Percentiles rank a stretch among this genome's conserved stretches.
These are phyloP conservation scores for Cettia cetti DNA, from an alignment of 2,113 vertebrate species.

Conservation along the genomic window DNA sequence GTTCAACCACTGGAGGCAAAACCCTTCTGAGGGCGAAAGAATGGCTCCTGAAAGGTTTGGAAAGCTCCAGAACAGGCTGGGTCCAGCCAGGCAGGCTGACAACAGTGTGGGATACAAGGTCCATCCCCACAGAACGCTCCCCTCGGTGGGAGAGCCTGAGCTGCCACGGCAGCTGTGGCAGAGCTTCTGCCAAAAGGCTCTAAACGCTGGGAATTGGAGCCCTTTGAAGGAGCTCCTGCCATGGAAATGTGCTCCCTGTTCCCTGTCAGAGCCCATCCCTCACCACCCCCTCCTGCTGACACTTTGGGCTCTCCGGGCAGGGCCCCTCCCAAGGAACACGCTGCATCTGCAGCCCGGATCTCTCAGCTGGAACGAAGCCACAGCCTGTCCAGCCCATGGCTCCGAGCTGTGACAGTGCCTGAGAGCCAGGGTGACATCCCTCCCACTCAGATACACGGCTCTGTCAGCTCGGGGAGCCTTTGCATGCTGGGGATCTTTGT, in stretches of 20 bases:
- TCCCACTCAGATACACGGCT: neutral
- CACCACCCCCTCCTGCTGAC: neutral
- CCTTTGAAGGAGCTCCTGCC: neutral
- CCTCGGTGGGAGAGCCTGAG: neutral
- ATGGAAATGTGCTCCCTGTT: neutral
- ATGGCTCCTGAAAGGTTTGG: neutral
- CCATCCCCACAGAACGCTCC: neutral
- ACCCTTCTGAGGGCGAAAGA: neutral
- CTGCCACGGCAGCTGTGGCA: neutral
- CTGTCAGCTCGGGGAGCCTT: neutral
- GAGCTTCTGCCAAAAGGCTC: neutral
- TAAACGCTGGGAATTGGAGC: neutral
- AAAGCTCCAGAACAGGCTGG: neutral
- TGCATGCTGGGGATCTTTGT: neutral
- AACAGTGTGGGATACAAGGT: neutral
- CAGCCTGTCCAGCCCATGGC: neutral
- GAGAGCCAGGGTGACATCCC: slow-evolving; percentile 28
- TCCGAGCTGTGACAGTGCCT: neutral
- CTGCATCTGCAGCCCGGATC: neutral
- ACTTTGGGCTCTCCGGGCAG: neutral
- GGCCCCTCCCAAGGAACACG: neutral
- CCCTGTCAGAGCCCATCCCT: neutral
- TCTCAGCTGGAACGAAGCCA: neutral
- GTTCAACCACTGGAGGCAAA: neutral
- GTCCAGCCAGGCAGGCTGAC: neutral